A percentile compares a stretch with the other conserved stretches of the same genome.
Conservation (phyloP, 2,797 vertebrate genomes). For the Diplodus puntazzo region DNA sequence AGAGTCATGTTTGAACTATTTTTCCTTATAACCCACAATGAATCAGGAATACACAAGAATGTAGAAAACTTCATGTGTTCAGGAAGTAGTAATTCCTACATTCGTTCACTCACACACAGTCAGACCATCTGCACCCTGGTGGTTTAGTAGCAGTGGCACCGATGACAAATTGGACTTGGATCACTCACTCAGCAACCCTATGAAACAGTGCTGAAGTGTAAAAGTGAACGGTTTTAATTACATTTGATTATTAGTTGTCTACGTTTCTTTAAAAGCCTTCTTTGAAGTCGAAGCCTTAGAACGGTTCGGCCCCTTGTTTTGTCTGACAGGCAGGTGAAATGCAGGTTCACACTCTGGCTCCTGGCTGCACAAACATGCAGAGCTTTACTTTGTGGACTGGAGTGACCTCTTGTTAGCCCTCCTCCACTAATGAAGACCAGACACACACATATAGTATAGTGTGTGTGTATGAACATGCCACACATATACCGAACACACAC, state of each 20-base stretch:
- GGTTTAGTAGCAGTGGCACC: constrained; percentile 4
- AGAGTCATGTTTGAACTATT: neutral
- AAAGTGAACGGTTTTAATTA: neutral
- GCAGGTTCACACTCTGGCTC: constrained; percentile 33
- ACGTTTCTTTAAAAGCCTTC: neutral
- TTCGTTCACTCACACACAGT: neutral
- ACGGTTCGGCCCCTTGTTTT: constrained; percentile 2
- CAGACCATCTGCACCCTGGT: constrained; percentile 27
- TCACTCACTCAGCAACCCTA: neutral
- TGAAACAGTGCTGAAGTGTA: neutral
- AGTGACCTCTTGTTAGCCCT: constrained; percentile 64
- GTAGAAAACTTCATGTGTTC: neutral
- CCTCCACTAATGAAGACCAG: constrained; percentile 67
- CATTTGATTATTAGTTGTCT: neutral
- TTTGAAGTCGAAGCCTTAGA: neutral
- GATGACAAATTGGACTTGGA: constrained; percentile 7
- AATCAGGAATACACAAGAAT: neutral
- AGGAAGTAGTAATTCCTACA: neutral
- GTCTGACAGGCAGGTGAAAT: constrained; percentile 39
- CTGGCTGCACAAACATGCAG: constrained; percentile 15
- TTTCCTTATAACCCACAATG: neutral
- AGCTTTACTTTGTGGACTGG: constrained; percentile 31
- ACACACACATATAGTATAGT: constrained; percentile 1
- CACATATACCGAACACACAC: constrained; percentile 13
- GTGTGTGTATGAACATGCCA: constrained; percentile 1